phyloP scores from a whole-genome alignment of 2,797 vertebrate genomes.

The Lacerta bilineata region DNA sequence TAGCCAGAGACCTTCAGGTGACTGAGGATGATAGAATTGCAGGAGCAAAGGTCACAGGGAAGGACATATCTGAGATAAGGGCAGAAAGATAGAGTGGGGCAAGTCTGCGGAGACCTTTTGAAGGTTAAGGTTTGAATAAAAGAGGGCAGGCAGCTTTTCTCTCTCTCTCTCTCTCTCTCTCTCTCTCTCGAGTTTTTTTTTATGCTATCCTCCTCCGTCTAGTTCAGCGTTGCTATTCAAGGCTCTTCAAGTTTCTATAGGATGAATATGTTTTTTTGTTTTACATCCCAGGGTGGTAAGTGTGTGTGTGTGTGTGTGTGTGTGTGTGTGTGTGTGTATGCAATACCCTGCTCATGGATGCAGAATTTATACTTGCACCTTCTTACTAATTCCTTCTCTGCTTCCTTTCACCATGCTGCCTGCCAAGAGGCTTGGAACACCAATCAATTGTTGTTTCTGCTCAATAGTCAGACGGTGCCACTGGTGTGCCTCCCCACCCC shows the following conservation, averaged over 20 bases:
- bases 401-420: slow-evolving; percentile 29
- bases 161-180: slow-evolving; percentile 7
- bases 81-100: neutral
- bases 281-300: neutral
- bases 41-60: slow-evolving; percentile 2
- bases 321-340: neutral
- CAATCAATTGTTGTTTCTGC: neutral
- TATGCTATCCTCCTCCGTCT: neutral
- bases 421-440: slow-evolving; percentile 41
- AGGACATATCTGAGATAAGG: neutral
- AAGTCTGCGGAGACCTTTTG: neutral
- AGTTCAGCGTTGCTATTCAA: neutral
- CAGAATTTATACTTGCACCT: slow-evolving; percentile 21
- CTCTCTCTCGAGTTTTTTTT: neutral
- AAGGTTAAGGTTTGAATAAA: slow-evolving; percentile 24
- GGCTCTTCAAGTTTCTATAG: neutral
- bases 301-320: no score
- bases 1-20: slow-evolving; percentile 7
- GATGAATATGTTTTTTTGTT: neutral
- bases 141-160: slow-evolving; percentile 1
- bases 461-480: slow-evolving; percentile 34
- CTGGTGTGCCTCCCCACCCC: neutral
- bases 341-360: slow-evolving; percentile 20
- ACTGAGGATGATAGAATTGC: slow-evolving; percentile 4
- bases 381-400: slow-evolving; percentile 48